Evolutionary conservation across 1,140 invertebrate genomes (phyloP), one percentile per base, ranked within the genome.

Genomic region (Zaprionus capensis): DNA sequence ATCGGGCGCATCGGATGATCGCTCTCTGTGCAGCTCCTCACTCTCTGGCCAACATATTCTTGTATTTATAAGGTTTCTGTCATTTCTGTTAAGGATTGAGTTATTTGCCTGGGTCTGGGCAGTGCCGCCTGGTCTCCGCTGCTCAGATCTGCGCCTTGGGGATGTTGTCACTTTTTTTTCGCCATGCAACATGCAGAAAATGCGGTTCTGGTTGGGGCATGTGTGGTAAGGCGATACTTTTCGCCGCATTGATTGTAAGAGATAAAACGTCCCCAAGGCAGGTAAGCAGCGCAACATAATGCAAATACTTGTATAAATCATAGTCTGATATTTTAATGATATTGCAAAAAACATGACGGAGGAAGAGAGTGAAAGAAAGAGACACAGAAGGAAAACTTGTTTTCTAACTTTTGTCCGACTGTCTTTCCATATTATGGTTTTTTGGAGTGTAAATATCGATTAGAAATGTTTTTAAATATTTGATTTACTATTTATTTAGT

Each of bases 1-100:
- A 71, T 78, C 81, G 81, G 78, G 65, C 59, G 81, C 41, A 78
- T 84, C 78, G 77, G 83, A 83, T 88, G 80, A 87, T 87, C 83
- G 73, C 31, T 20, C 41, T 46, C n/a, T 4, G n/a, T 44, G 15
- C n/a, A 6, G 15, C n/a, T 7, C 5, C 15, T n/a, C n/a, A 28
- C 46, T 44, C 66, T 56, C 74, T 63, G 41, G 3, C 34, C 58
- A 74, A 75, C 80, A 82, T 81, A 75, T 83, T 88, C 77, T 76
- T 88, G 84, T 81, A 88, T 87, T 87, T 87, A 87, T 87, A 87
- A 87, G 84, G 84, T 88, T 87, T 87, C 84, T 88, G 84, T 81
- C 84, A 84, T 83, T 84, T 88, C 84, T 78, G 85, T 87, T 87
- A 87, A 87, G 84, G 84, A 88, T 87, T 87, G 84, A 87, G 84